Conservation (phyloP, 2,888 invertebrate genomes). For the Melipona bicolor region DNA sequence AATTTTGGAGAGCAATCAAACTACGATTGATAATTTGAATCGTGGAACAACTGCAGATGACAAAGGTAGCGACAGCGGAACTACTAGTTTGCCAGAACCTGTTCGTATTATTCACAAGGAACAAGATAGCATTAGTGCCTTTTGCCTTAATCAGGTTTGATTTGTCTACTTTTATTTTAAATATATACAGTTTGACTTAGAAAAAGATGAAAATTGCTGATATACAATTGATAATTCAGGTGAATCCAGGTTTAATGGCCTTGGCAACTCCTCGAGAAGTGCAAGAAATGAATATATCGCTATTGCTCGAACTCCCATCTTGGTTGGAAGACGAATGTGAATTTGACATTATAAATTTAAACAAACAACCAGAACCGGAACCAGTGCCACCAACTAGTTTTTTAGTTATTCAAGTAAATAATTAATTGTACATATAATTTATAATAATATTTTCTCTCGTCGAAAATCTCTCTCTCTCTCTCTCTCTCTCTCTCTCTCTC, state of each 20-base stretch:
- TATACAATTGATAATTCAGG: slow-evolving; percentile 83
- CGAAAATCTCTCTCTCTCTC: background rate
- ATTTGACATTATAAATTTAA: slow-evolving; percentile 95
- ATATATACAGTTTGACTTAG: too few species aligned
- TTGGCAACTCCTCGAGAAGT: slow-evolving; percentile 98
- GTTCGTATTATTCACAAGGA: slow-evolving; percentile 99
- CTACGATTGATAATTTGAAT: slow-evolving; percentile 76
- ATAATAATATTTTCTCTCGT: background rate
- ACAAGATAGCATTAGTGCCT: slow-evolving; percentile 98
- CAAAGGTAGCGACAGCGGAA: slow-evolving; percentile 82
- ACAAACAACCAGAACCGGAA: slow-evolving; percentile 89
- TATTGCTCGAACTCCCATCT: slow-evolving; percentile 94
- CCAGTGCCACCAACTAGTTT: slow-evolving; percentile 92
- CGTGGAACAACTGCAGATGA: slow-evolving; percentile 78
- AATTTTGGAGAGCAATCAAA: slow-evolving; percentile 84
- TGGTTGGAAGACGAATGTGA: slow-evolving; percentile 99
- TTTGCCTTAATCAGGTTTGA: slow-evolving; percentile 96
- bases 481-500: too few species aligned
- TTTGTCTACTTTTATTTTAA: background rate
- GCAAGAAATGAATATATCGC: slow-evolving; percentile 98
- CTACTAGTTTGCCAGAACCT: slow-evolving; percentile 89
- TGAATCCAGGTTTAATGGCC: slow-evolving; percentile 92
- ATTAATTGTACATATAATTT: background rate
- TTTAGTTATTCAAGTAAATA: slow-evolving; percentile 92
- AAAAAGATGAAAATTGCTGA: background rate